Base-by-base conservation (phyloP, 2,113 vertebrate genomes). In the Terrapene triunguis region DNA sequence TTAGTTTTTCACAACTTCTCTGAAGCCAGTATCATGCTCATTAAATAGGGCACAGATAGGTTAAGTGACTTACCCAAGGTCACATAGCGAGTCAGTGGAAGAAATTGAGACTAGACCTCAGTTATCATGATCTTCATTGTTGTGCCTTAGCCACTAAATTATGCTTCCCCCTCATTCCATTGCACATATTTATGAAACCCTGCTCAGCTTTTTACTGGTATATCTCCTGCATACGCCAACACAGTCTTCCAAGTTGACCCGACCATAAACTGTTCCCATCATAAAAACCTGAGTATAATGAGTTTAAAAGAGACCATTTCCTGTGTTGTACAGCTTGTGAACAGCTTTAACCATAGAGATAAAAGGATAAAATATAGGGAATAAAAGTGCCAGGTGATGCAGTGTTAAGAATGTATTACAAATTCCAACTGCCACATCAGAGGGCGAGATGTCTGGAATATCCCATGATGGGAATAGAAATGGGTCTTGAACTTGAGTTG, bases 191-290 rank as follows among this genome's bases (percentile, higher is more conserved):
- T 69, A n/a, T 69, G 35, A 69, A 38, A 38, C 65, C 9, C 35
- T 8, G 35, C 65, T 69, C 27, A 2, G 38, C 6, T 22, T 1
- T 51, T 8, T 10, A 22, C 53, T 12, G 1, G 65, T 1, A 0
- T 35, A 6, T 50, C 21, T 79, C 55, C 80, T 54, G 57, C 1
- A 0, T 62, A 2, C 0, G 0, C 27, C 50, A 72, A 1, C 53
- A 25, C 17, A 1, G 16, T 42, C 65, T 85, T 72, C 84, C 85
- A 27, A 8, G 29, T 11, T 78, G n/a, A 44, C 38, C 27, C 8
- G 10, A 54, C 10, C 42, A 57, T 29, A 55, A 59, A 55, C 5
- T 44, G 24, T 21, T 21, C 17, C 25, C 25, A 1, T 1, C 24
- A 1, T 11, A 48, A 74, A 42, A 72, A 85, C 24, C 13, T 32